These are phyloP conservation scores for Pyrrhosoma nymphula DNA, from an alignment of 2,888 invertebrate species.

Conservation along the genomic window DNA sequence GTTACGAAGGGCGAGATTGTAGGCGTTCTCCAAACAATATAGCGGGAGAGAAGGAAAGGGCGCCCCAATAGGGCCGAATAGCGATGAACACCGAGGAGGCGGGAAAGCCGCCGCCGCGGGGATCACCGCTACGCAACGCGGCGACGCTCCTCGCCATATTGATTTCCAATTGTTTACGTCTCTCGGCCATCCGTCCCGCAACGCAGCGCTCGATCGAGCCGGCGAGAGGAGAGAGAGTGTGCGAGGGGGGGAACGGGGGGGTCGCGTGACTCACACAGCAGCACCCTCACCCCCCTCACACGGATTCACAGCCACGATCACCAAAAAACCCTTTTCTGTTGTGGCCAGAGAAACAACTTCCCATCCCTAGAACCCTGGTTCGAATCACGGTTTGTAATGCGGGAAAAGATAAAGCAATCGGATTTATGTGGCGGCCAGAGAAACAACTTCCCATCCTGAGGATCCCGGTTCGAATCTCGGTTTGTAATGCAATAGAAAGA, in stretches of 20 bases:
- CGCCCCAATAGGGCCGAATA: background rate
- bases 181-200: background rate
- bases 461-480: too few relatives aligned
- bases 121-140: conserved; percentile 31
- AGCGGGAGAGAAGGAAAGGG: background rate
- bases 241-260: background rate
- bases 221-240: background rate
- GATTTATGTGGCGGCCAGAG: background rate
- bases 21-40: too few relatives aligned
- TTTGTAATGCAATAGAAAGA: too few relatives aligned
- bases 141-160: conserved; percentile 36
- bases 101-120: background rate
- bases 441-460: too few relatives aligned
- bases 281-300: too few relatives aligned
- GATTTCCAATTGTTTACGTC: conserved; percentile 39
- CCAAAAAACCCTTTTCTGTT: too few relatives aligned
- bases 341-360: background rate
- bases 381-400: too few relatives aligned
- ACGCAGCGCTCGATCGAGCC: conserved; percentile 12
- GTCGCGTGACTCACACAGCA: background rate
- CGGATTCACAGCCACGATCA: background rate
- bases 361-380: too few relatives aligned
- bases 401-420: too few relatives aligned
- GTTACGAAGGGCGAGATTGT: conserved; percentile 1
- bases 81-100: background rate